A percentile compares a stretch with the other conserved stretches of the same genome.
Conservation (phyloP, 2,113 vertebrate genomes). For the Oreochromis niloticus region DNA sequence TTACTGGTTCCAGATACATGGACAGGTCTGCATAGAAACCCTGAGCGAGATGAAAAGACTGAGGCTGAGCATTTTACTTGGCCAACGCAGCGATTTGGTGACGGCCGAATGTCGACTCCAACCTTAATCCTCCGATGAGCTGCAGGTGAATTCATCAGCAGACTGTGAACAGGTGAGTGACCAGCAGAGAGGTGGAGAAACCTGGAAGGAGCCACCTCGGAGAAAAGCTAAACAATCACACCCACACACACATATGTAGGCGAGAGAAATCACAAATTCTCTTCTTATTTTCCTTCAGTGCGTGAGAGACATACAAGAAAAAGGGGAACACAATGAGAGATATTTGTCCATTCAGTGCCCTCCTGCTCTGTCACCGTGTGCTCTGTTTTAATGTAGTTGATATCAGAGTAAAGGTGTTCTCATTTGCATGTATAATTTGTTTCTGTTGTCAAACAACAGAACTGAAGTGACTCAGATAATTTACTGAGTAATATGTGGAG, state of each 20-base stretch:
- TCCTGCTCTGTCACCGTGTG: neutral
- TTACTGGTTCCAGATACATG: neutral
- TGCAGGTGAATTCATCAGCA: neutral
- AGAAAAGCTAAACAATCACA: neutral
- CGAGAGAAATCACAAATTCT: neutral
- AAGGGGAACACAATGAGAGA: neutral
- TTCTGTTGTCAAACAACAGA: neutral
- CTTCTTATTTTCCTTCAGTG: neutral
- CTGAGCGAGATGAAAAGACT: neutral
- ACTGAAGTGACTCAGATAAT: neutral
- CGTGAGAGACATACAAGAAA: neutral
- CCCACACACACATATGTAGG: neutral
- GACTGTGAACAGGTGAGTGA: neutral
- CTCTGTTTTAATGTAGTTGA: neutral
- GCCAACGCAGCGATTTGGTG: neutral
- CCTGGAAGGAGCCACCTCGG: neutral
- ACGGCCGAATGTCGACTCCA: neutral
- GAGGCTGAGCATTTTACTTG: neutral
- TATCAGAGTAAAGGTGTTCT: neutral
- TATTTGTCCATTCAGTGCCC: neutral
- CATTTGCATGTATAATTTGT: neutral
- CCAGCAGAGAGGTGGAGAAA: neutral
- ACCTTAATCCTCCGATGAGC: neutral
- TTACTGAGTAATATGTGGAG: neutral
- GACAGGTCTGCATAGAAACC: neutral